These are phyloP conservation scores for Nannoperca australis DNA, from an alignment of 2,797 vertebrate species.

Conservation along the genomic window DNA sequence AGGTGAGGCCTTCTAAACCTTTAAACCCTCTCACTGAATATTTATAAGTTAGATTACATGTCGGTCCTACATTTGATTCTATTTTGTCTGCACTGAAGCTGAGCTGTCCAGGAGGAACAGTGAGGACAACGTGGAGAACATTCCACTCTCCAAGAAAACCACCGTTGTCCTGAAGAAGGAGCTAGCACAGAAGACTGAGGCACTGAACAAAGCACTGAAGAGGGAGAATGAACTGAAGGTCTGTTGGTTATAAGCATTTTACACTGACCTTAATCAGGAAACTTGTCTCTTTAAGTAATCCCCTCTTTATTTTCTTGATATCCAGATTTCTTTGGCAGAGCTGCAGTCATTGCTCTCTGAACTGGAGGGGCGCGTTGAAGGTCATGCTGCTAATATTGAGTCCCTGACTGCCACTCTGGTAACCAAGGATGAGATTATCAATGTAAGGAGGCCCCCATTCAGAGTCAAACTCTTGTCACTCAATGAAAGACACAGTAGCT, in stretches of 20 bases:
- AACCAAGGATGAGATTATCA: slow-evolving; percentile 87
- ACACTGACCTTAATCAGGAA: background rate
- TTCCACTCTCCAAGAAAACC: slow-evolving; percentile 73
- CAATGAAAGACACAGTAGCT: slow-evolving; percentile 3
- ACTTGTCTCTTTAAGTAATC: background rate
- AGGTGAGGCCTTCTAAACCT: slow-evolving; percentile 70
- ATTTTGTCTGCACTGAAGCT: slow-evolving; percentile 62
- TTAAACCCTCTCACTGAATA: slow-evolving; percentile 18
- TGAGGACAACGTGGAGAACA: slow-evolving; percentile 75
- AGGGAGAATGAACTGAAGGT: slow-evolving; percentile 87
- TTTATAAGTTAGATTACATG: slow-evolving; percentile 14
- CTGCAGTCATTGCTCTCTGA: slow-evolving; percentile 79
- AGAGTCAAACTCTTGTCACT: background rate
- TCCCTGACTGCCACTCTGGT: slow-evolving; percentile 81
- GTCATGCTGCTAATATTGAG: slow-evolving; percentile 80
- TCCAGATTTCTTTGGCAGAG: slow-evolving; percentile 82
- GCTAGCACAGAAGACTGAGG: slow-evolving; percentile 83
- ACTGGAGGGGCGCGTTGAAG: slow-evolving; percentile 78
- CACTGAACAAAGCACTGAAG: slow-evolving; percentile 84
- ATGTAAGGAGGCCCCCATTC: slow-evolving; percentile 66
- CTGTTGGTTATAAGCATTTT: slow-evolving; percentile 20
- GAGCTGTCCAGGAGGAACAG: slow-evolving; percentile 78
- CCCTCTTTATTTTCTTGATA: background rate
- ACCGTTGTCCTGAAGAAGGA: slow-evolving; percentile 84
- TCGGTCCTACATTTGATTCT: slow-evolving; percentile 24